Evolutionary conservation across 2,888 invertebrate species (phyloP).

Genomic region (Cheiracanthium punctorium): DNA sequence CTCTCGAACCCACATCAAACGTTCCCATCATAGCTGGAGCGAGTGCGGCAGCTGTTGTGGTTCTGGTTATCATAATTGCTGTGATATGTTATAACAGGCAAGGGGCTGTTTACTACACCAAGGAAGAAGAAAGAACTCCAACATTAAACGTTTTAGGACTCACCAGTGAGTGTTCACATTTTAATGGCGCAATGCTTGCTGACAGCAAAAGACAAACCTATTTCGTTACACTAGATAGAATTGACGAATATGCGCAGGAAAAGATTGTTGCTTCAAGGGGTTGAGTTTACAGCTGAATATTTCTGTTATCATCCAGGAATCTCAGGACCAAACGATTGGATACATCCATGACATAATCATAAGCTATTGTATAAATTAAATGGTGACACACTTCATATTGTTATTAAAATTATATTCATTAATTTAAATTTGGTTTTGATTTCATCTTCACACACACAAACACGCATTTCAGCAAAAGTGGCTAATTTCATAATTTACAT

Average conservation of each 20-base stretch:
- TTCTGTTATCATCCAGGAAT: not conserved
- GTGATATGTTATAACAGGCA: constrained; percentile 82
- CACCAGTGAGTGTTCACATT: constrained; percentile 68
- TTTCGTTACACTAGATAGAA: constrained; percentile 59
- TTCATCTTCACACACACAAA: too few relatives aligned
- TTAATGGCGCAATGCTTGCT: constrained; percentile 45
- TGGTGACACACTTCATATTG: not conserved
- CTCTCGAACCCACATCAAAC: constrained; percentile 69
- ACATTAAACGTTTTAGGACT: constrained; percentile 72
- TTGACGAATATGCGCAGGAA: constrained; percentile 66
- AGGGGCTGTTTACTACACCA: constrained; percentile 86
- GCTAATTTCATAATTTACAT: too few relatives aligned
- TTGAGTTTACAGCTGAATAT: constrained; percentile 29
- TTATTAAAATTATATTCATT: not conserved
- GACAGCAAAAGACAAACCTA: constrained; percentile 59
- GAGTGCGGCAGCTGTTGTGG: constrained; percentile 78
- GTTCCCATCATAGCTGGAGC: constrained; percentile 79
- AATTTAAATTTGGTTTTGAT: too few relatives aligned
- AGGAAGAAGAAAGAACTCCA: constrained; percentile 82
- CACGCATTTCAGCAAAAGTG: too few relatives aligned
- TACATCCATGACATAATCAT: not conserved
- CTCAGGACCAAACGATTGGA: not conserved
- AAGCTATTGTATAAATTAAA: not conserved
- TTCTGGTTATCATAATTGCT: constrained; percentile 78
- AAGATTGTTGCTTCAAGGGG: constrained; percentile 43